Base-by-base conservation (phyloP, 2,113 vertebrate species). In the Alaudala cheleensis region DNA sequence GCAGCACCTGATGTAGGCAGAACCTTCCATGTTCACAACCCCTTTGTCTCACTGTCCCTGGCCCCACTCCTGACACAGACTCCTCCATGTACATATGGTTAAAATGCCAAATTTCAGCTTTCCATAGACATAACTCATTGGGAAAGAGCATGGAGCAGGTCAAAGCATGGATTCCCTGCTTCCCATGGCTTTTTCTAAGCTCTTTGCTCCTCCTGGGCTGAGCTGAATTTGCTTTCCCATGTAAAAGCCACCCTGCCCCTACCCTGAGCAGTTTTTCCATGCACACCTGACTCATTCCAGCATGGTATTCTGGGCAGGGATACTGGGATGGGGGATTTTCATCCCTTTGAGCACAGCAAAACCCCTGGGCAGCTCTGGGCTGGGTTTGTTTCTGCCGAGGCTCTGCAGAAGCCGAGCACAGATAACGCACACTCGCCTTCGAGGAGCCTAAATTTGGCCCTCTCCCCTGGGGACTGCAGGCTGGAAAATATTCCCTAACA, bases 401-500 rank as follows among this genome's bases (percentile, higher is more conserved):
- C 79, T 58, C 7, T 31, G 78, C 67, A 95, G 62, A 78, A 93
- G 40, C 16, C 0, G 9, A 89, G 50, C 3, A 21, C 81, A 95
- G 93, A 96, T 86, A 96, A 95, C 2, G 61, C 90, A 86, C 42
- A 25, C 88, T 83, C 3, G 5, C 85, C 92, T 37, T 22, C 4
- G 18, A 91, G 65, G 83, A 96, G 74, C 94, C 94, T 95, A 93
- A 95, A 80, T 95, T 67, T 83, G 93, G 76, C 77, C 89, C 49
- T 81, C 49, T 88, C 95, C 89, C 92, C 79, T 64, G 93, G 74
- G 95, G 90, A 88, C 1, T 53, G 90, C 51, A 86, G 95, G 73
- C 71, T 91, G 86, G 96, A 97, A 96, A 97, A 96, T 73, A 92
- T 91, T 92, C 97, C 86, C 81, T 39, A 62, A 97, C 96, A 97